Conservation (phyloP, 92 coral and sea anemone genomes). For the Zoanthus sociatus region DNA sequence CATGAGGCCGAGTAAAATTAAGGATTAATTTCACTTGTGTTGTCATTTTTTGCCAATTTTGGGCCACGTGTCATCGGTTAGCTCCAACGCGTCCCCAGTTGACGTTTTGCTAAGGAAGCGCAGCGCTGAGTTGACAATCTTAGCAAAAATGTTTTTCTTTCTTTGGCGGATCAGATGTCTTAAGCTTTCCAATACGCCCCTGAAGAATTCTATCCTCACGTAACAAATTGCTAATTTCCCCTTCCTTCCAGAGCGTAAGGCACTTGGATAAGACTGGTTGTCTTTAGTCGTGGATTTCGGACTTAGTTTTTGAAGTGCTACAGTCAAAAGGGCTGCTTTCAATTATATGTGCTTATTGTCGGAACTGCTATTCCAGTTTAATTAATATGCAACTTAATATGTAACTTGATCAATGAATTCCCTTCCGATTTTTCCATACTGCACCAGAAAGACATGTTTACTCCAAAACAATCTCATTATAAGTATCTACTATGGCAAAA, state of each 20-base stretch:
- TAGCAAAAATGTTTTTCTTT: background rate
- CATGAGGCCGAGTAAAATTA: no score
- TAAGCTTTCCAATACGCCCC: background rate
- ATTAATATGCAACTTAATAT: background rate
- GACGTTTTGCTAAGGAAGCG: background rate
- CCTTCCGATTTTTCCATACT: conserved; percentile 29
- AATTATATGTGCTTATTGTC: background rate
- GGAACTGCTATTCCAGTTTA: background rate
- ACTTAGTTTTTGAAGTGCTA: background rate
- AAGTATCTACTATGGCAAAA: background rate
- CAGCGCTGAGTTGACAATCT: background rate
- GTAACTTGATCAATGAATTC: conserved; percentile 38
- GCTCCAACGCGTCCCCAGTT: conserved; percentile 17
- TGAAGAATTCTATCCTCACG: background rate
- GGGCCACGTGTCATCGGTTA: conserved; percentile 40
- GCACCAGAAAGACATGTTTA: conserved; percentile 41
- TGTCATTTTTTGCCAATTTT: background rate
- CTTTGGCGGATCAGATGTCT: background rate
- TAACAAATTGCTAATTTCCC: background rate
- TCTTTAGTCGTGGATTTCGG: background rate
- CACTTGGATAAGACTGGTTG: background rate
- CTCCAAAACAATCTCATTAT: no score
- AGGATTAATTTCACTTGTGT: no score
- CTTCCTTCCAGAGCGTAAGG: background rate
- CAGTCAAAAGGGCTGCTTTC: background rate